phyloP scores from a whole-genome alignment of 2,888 invertebrate species.

The Apamea sordens region DNA sequence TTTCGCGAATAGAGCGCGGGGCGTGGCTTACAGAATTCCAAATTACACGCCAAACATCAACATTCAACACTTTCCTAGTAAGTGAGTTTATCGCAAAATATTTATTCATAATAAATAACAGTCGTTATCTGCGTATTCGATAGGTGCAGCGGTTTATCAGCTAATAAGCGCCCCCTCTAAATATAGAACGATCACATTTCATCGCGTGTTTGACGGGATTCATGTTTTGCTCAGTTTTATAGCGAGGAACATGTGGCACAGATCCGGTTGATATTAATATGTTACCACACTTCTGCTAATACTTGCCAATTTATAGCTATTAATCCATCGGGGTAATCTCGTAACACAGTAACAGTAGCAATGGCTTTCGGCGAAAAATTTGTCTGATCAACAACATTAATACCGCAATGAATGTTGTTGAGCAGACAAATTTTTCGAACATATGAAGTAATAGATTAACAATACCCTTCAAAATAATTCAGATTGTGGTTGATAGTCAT shows the following conservation, averaged over 20 bases:
- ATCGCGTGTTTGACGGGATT: constrained; percentile 14
- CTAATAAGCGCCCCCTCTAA: constrained; percentile 26
- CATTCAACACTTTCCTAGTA: neutral
- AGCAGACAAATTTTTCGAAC: no score
- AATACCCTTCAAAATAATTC: no score
- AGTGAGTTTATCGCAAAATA: constrained; percentile 30
- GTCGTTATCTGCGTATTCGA: constrained; percentile 36
- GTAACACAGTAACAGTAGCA: no score
- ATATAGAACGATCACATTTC: constrained; percentile 46
- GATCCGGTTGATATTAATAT: constrained; percentile 12
- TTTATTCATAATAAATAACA: constrained; percentile 20
- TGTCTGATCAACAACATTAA: no score
- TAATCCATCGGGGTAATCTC: no score
- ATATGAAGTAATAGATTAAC: no score
- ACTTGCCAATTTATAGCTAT: no score
- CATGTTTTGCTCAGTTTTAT: constrained; percentile 19
- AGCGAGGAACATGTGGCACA: constrained; percentile 3
- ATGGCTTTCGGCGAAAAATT: no score
- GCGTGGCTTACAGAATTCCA: neutral
- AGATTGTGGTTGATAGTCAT: no score
- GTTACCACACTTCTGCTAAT: neutral
- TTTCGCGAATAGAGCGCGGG: neutral
- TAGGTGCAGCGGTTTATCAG: constrained; percentile 49
- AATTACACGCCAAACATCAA: neutral
- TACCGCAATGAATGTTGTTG: no score